Conservation (phyloP, 2,113 vertebrate genomes). For the Protobothrops flavoviridis region DNA sequence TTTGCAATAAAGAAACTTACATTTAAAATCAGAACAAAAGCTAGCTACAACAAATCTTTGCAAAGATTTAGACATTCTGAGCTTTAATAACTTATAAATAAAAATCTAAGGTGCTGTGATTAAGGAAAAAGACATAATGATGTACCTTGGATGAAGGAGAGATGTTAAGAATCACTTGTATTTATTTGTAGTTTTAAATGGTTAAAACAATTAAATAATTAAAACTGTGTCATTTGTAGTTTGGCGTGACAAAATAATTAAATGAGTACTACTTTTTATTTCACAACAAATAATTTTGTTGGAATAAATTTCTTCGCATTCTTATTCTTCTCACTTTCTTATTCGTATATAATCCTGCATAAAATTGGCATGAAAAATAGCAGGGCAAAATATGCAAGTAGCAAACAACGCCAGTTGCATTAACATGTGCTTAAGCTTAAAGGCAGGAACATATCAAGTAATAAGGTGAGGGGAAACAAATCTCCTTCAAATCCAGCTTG, state of each 20-base stretch:
- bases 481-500: background rate
- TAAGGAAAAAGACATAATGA: background rate
- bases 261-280: background rate
- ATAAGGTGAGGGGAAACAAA: fast-evolving
- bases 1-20: background rate
- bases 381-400: background rate
- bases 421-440: background rate
- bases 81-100: background rate
- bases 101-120: background rate
- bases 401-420: background rate
- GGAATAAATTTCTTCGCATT: background rate
- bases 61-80: background rate
- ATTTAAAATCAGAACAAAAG: background rate
- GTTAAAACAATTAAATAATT: background rate
- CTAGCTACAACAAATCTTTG: background rate
- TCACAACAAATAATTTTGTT: background rate
- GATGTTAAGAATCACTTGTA: background rate
- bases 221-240: background rate
- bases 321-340: background rate
- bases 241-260: background rate
- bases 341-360: background rate
- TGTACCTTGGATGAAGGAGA: background rate
- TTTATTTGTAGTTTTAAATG: background rate
- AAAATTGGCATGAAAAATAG: background rate
- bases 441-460: background rate